phyloP scores from a whole-genome alignment of 1,140 invertebrate genomes.

The Asobara japonica region DNA sequence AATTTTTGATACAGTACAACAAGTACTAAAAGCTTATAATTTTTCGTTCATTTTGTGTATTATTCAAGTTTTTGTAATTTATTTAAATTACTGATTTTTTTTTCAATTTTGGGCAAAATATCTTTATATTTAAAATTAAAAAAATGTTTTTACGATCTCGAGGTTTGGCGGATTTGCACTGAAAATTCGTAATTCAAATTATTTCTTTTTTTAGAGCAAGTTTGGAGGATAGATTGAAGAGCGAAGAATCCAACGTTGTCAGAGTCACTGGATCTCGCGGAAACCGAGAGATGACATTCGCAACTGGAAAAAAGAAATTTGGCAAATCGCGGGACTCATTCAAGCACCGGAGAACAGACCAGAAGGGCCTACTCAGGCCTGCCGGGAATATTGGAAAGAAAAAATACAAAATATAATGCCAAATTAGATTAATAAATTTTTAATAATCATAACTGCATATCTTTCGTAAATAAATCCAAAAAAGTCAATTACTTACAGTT shows the following conservation, averaged over 20 bases:
- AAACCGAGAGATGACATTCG: conserved; percentile 84
- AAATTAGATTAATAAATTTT: conserved; percentile 12
- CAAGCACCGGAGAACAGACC: conserved; percentile 77
- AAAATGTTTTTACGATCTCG: too few species aligned
- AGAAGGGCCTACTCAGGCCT: conserved; percentile 77
- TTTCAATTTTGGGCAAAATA: too few species aligned
- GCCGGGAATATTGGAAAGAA: conserved; percentile 65
- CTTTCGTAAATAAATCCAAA: too few species aligned
- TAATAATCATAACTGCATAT: conserved; percentile 14
- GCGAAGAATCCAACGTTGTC: conserved; percentile 68
- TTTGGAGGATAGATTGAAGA: conserved; percentile 75
- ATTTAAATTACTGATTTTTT: too few species aligned
- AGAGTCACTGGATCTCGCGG: conserved; percentile 72
- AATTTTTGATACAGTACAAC: too few species aligned
- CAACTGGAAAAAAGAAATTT: conserved; percentile 64
- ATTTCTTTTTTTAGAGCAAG: conserved; percentile 69
- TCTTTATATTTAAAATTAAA: too few species aligned
- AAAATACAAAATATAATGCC: conserved; percentile 39
- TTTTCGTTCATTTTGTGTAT: too few species aligned
- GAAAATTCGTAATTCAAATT: conserved; percentile 24
- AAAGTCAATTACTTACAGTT: too few species aligned
- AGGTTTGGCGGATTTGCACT: too few species aligned
- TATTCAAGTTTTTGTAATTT: too few species aligned
- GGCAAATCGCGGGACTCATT: conserved; percentile 48
- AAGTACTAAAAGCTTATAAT: too few species aligned